These are phyloP conservation scores for Ypsolopha sequella DNA, from an alignment of 2,888 invertebrate genomes.

Conservation along the genomic window DNA sequence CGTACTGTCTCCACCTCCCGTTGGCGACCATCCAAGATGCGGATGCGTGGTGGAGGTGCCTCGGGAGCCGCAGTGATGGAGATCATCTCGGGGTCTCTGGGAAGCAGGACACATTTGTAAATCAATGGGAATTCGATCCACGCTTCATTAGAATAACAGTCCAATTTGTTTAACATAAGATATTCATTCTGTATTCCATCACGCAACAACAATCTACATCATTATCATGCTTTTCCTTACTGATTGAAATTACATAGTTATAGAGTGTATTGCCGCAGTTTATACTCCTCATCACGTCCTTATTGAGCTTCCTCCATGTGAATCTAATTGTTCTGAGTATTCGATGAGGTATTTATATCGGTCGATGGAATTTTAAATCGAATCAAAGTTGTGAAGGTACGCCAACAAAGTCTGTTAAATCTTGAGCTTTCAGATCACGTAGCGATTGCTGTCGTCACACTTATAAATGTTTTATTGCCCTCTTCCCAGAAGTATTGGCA, in stretches of 20 bases:
- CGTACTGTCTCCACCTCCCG: slow-evolving; percentile 95
- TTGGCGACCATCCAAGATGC: slow-evolving; percentile 87
- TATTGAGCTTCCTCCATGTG: slow-evolving; percentile 21
- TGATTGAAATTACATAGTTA: slow-evolving; percentile 26
- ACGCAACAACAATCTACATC: slow-evolving; percentile 21
- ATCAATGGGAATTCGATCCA: slow-evolving; percentile 1
- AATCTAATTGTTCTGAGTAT: slow-evolving; percentile 41
- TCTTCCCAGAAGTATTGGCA: not conserved
- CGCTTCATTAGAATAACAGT: not conserved
- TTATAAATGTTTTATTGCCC: not conserved
- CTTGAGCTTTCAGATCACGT: slow-evolving; percentile 36
- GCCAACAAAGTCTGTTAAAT: slow-evolving; percentile 28
- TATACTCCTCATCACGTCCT: slow-evolving; percentile 32
- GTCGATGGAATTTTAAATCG: slow-evolving; percentile 36
- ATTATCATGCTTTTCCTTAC: slow-evolving; percentile 21
- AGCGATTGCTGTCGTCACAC: slow-evolving; percentile 14
- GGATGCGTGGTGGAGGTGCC: slow-evolving; percentile 93
- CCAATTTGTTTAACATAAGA: slow-evolving; percentile 11
- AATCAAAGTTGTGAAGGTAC: slow-evolving; percentile 22
- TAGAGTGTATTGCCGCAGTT: slow-evolving; percentile 21
- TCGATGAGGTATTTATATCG: slow-evolving; percentile 33
- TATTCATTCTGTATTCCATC: slow-evolving; percentile 12
- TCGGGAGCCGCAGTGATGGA: slow-evolving; percentile 96
- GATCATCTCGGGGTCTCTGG: slow-evolving; percentile 94
- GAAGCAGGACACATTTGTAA: slow-evolving; percentile 10